These are phyloP conservation scores for Pyrgilauda ruficollis DNA, from an alignment of 2,113 vertebrate species.

Conservation along the genomic window DNA sequence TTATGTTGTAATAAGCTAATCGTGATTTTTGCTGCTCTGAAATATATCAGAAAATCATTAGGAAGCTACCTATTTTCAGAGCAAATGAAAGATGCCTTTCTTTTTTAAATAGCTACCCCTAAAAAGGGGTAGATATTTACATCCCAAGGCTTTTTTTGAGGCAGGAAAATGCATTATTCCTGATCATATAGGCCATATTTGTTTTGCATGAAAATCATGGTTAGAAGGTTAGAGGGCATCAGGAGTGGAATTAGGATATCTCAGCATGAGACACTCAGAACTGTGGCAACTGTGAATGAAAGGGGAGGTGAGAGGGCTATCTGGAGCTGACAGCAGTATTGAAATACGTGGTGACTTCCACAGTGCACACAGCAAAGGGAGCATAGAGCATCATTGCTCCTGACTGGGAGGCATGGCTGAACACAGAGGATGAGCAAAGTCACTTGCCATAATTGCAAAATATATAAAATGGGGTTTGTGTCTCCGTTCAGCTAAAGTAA, in stretches of 20 bases:
- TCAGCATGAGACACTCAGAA: not conserved
- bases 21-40: not conserved
- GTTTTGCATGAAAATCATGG: not conserved
- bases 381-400: not conserved
- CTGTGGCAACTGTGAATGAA: not conserved
- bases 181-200: not conserved
- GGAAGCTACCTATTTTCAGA: not conserved
- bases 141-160: not conserved
- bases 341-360: not conserved
- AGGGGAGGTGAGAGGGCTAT: not conserved
- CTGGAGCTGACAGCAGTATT: not conserved
- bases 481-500: slow-evolving; percentile 17
- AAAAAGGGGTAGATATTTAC: not conserved
- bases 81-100: not conserved
- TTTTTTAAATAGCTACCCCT: too few species aligned
- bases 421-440: not conserved
- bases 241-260: not conserved
- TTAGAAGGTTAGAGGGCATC: not conserved
- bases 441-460: not conserved
- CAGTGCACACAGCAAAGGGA: not conserved
- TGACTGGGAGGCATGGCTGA: not conserved
- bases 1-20: not conserved
- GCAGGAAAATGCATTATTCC: not conserved
- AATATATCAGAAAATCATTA: not conserved
- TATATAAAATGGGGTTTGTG: not conserved